Evolutionary conservation across 2,888 invertebrate species (phyloP), one percentile per base, ranked within the genome.

Genomic region (Brachypalpus laphriformis): DNA sequence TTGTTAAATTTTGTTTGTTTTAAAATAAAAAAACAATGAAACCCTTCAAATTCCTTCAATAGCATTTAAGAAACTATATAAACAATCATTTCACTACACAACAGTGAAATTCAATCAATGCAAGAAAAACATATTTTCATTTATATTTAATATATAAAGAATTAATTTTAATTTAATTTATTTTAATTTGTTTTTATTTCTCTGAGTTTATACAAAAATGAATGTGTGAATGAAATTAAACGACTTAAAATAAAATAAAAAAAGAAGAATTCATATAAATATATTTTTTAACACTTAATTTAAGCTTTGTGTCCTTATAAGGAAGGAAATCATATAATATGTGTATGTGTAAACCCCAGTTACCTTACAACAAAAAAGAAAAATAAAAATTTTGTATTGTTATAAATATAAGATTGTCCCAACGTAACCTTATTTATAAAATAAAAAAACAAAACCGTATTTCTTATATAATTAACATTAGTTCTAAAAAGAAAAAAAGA

Each of bases 381-480:
- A 25, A 54, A 28, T 45, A 54, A 25, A 65, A 54, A 74, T 85
- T 85, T 81, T 85, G 74, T 85, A 85, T 85, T 85, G 83, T 81
- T 85, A 45, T 80, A 85, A 75, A 80, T 81, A 74, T 85, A 85
- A 85, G 74, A 85, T 70, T 85, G 51, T 70, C 74, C 83, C 83
- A 85, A 57, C 75, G 83, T 85, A 80, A 85, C 28, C 63, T 82
- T 80, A 80, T 70, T 75, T 81, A 65, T 75, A 70, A 47, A 77
- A 57, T 25, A 57, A 40, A 37, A 25, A 51, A 18, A 22, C 34
- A 18, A 18, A 22, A 6, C 18, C 31, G 51, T 40, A 49, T 25
- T 54, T 70, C 59, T 77, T 54, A 57, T 74, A 40, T 16, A 47
- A n/a, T 75, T 65, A 78, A 61, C 34, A 40, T 49, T 74, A 80